Evolutionary conservation across 2,888 invertebrate species (phyloP).

Genomic region (Hyposoter dolosus): DNA sequence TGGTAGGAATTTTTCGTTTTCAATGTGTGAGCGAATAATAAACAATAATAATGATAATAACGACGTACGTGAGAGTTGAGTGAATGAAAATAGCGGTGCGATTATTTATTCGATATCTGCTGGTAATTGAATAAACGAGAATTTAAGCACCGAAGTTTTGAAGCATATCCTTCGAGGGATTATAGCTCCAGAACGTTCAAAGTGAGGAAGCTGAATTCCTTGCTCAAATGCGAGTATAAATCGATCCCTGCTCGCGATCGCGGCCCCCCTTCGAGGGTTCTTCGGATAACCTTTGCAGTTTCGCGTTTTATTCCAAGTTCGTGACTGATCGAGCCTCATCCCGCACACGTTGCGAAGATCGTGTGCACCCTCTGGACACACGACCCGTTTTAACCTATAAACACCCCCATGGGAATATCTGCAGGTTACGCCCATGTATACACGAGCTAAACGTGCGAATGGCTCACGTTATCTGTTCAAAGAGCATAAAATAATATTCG

Average conservation of each 20-base stretch:
- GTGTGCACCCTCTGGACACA: constrained; percentile 1
- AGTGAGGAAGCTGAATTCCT: constrained; percentile 38
- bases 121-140: background rate
- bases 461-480: constrained; percentile 38
- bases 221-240: constrained; percentile 53
- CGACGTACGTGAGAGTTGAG: background rate
- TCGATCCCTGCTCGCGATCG: constrained; percentile 35
- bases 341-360: background rate
- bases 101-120: background rate
- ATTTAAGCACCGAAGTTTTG: background rate
- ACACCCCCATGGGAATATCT: constrained; percentile 20
- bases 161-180: background rate
- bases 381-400: constrained; percentile 29
- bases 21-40: background rate
- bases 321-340: constrained; percentile 53
- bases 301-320: constrained; percentile 64
- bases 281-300: constrained; percentile 50
- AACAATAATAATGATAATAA: background rate
- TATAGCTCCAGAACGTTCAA: background rate
- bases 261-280: constrained; percentile 15
- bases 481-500: constrained; percentile 46
- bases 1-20: background rate
- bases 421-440: constrained; percentile 17
- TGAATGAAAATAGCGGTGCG: background rate
- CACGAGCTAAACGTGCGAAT: constrained; percentile 51